Evolutionary conservation across 35 echinoderm and acorn worm genomes (phyloP).

Genomic region (Apostichopus japonicus): DNA sequence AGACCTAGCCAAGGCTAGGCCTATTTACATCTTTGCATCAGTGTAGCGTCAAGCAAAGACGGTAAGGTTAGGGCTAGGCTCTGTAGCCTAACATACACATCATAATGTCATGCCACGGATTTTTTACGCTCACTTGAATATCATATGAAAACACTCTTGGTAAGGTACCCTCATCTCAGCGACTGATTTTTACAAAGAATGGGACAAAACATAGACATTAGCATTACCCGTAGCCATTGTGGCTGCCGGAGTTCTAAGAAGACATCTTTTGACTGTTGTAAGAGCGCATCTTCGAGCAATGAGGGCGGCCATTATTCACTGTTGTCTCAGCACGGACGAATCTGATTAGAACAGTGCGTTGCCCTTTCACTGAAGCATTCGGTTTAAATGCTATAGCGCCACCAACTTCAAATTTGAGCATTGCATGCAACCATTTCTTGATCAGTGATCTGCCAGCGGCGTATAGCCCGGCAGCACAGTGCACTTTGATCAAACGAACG

Average conservation of each 20-base stretch:
- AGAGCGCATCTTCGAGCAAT: slow-evolving; percentile 43
- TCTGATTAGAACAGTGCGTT: neutral
- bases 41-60: neutral
- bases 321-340: slow-evolving; percentile 12
- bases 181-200: too few relatives aligned
- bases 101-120: neutral
- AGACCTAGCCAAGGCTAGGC: too few relatives aligned
- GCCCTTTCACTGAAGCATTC: neutral
- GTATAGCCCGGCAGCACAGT: too few relatives aligned
- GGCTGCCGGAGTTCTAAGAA: neutral
- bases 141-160: too few relatives aligned
- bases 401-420: too few relatives aligned
- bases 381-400: neutral
- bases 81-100: neutral
- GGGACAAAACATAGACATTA: neutral
- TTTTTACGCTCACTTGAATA: neutral
- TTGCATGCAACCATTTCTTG: too few relatives aligned
- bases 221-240: slow-evolving; percentile 32
- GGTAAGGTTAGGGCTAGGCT: neutral
- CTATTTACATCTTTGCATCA: too few relatives aligned
- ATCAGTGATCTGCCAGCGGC: too few relatives aligned
- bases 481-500: too few relatives aligned
- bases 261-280: slow-evolving; percentile 45
- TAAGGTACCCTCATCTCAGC: too few relatives aligned
- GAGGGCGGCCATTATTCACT: slow-evolving; percentile 33